A percentile compares a stretch with the other conserved stretches of the same genome.
These are phyloP conservation scores for Trichogramma dendrolimi DNA, from an alignment of 2,888 invertebrate species.

Conservation along the genomic window DNA sequence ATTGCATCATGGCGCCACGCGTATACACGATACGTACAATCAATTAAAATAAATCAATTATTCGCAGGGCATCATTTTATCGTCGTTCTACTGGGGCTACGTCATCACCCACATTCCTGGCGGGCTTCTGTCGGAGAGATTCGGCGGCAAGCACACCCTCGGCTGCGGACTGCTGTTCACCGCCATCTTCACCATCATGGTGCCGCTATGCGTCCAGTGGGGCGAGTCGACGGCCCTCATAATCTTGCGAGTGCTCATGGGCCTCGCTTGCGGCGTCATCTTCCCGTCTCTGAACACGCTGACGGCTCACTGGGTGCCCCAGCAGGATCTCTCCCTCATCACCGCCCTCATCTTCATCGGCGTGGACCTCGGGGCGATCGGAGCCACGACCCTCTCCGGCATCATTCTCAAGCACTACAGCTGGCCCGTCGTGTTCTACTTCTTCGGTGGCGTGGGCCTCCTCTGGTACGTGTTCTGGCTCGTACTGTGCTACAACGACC, in stretches of 20 bases:
- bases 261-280: constrained; percentile 80
- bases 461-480: constrained; percentile 71
- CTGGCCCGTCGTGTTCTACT: constrained; percentile 77
- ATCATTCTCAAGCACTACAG: constrained; percentile 63
- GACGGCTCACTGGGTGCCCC: constrained; percentile 76
- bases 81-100: constrained; percentile 84
- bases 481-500: constrained; percentile 45
- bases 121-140: constrained; percentile 73
- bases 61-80: constrained; percentile 71
- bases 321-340: constrained; percentile 64
- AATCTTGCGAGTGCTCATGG: constrained; percentile 70
- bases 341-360: constrained; percentile 78
- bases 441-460: constrained; percentile 72
- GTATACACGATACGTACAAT: background rate
- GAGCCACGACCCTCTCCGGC: constrained; percentile 66
- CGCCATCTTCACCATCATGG: constrained; percentile 75
- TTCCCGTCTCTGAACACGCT: constrained; percentile 80
- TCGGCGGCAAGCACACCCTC: constrained; percentile 83
- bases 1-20: no score
- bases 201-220: constrained; percentile 66
- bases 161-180: constrained; percentile 79
- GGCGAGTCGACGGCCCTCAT: constrained; percentile 72
- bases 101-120: constrained; percentile 79
- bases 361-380: constrained; percentile 62
- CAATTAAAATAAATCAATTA: background rate